phyloP scores from a whole-genome alignment of 2,888 invertebrate species.

The Platerodrilus igneus region DNA sequence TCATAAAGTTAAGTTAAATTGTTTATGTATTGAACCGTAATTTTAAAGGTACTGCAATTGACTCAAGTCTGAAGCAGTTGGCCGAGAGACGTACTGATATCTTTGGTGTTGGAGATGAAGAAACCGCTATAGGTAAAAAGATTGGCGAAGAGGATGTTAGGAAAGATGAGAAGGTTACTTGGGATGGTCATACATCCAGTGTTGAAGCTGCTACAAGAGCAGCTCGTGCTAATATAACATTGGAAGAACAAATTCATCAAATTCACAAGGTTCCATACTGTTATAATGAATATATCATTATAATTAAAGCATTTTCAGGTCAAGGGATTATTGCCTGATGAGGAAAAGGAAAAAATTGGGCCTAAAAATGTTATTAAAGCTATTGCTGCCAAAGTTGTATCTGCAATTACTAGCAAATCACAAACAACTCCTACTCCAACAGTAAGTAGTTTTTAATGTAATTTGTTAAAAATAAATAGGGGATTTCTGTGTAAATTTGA shows the following conservation, averaged over 20 bases:
- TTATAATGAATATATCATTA: neutral
- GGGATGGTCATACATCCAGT: constrained; percentile 98
- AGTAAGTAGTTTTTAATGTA: no score
- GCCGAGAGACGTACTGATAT: constrained; percentile 99
- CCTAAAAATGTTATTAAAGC: constrained; percentile 67
- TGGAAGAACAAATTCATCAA: constrained; percentile 96
- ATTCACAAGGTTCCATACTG: constrained; percentile 70
- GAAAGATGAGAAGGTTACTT: constrained; percentile 88
- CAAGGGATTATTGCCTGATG: constrained; percentile 89
- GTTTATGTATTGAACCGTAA: constrained; percentile 1
- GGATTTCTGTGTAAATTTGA: no score
- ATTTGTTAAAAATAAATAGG: no score
- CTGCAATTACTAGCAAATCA: constrained; percentile 48
- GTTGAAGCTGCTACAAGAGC: constrained; percentile 94
- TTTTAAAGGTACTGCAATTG: constrained; percentile 74
- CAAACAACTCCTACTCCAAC: constrained; percentile 35
- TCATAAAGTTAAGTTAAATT: neutral
- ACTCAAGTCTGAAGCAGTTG: constrained; percentile 89
- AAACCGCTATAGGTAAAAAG: constrained; percentile 98
- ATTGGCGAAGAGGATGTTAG: constrained; percentile 81
- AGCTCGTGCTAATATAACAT: constrained; percentile 89
- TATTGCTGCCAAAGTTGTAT: constrained; percentile 40
- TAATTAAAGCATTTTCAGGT: constrained; percentile 41
- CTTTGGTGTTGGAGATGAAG: constrained; percentile 98
- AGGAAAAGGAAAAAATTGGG: constrained; percentile 95